phyloP scores from a whole-genome alignment of 2,797 vertebrate genomes.

The Dryobates pubescens region DNA sequence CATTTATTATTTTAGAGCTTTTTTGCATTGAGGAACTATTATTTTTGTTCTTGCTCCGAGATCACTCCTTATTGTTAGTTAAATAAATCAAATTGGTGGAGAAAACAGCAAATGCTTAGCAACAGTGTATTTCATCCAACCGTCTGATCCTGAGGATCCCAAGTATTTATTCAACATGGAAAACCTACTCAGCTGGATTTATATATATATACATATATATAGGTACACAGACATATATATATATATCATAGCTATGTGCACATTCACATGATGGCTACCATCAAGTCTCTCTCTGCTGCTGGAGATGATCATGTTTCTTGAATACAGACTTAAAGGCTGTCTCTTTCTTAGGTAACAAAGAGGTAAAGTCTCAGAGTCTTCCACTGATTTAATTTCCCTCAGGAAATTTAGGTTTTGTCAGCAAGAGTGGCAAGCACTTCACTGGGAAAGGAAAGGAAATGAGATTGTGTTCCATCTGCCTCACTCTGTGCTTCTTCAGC shows the following conservation, averaged over 20 bases:
- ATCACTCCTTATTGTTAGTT: constrained; percentile 55
- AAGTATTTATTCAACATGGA: neutral
- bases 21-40: neutral
- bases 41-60: constrained; percentile 43
- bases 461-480: constrained; percentile 20
- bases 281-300: neutral
- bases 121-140: constrained; percentile 18
- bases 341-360: constrained; percentile 54
- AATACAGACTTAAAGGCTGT: constrained; percentile 26
- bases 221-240: neutral
- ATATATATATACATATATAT: neutral
- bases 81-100: constrained; percentile 57
- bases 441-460: constrained; percentile 33
- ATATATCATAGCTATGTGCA: neutral
- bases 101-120: constrained; percentile 50
- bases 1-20: constrained; percentile 69
- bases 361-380: constrained; percentile 18
- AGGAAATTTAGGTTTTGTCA: constrained; percentile 56
- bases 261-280: neutral
- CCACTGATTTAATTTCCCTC: constrained; percentile 48
- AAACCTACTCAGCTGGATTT: constrained; percentile 10
- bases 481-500: neutral
- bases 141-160: constrained; percentile 29
- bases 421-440: constrained; percentile 30
- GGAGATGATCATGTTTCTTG: constrained; percentile 21